These are phyloP conservation scores for Anabacerthia variegaticeps DNA, from an alignment of 2,797 vertebrate genomes.

Conservation along the genomic window DNA sequence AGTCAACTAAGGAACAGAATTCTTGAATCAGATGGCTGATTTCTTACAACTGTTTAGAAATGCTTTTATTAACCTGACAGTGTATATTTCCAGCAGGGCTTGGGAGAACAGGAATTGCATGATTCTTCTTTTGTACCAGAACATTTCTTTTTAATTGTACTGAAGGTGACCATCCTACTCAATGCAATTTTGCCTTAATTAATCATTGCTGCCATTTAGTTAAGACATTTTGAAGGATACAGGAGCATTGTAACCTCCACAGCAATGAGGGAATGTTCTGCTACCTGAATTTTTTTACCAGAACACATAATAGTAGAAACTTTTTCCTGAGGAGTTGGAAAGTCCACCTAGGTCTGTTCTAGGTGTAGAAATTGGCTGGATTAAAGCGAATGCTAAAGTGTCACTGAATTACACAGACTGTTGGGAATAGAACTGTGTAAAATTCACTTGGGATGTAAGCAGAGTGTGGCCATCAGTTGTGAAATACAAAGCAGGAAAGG, in stretches of 20 bases:
- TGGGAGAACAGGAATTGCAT: background rate
- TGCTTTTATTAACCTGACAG: conserved; percentile 15
- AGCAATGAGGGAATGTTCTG: background rate
- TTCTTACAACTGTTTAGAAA: conserved; percentile 3
- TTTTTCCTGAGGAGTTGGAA: background rate
- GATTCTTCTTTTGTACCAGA: background rate
- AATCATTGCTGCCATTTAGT: background rate
- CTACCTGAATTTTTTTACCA: background rate
- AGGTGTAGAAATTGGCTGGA: background rate
- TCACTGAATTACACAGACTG: background rate
- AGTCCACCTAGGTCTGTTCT: background rate
- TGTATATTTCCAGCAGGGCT: background rate
- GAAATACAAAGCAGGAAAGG: background rate
- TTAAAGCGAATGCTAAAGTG: background rate
- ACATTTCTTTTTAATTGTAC: background rate
- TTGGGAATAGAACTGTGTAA: background rate
- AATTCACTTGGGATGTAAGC: background rate
- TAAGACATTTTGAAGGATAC: background rate
- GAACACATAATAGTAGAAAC: background rate
- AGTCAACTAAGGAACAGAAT: background rate
- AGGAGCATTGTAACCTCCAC: background rate
- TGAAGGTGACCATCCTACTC: background rate
- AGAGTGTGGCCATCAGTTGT: background rate
- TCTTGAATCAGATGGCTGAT: background rate
- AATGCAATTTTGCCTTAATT: background rate